Evolutionary conservation across 1,140 invertebrate genomes (phyloP).

Genomic region (Teleogryllus occipitalis): DNA sequence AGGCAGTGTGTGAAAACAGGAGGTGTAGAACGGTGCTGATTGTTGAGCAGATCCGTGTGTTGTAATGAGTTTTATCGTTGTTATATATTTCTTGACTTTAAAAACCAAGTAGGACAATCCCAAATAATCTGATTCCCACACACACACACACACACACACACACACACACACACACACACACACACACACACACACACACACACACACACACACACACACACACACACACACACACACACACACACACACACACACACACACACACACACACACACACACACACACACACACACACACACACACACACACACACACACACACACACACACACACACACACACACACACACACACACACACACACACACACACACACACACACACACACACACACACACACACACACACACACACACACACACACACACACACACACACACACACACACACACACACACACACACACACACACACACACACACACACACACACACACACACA

Average conservation of each 20-base stretch:
- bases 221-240: conserved; percentile 16
- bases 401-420: conserved; percentile 21
- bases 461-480: conserved; percentile 24
- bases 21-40: too few species aligned
- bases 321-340: conserved; percentile 25
- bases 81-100: too few species aligned
- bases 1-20: too few species aligned
- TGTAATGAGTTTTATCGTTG: too few species aligned
- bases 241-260: conserved; percentile 22
- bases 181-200: conserved; percentile 24
- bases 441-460: conserved; percentile 21
- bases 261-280: conserved; percentile 26
- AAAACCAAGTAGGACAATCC: too few species aligned
- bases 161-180: conserved; percentile 24
- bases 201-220: conserved; percentile 22
- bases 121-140: too few species aligned
- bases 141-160: too few species aligned
- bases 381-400: conserved; percentile 16
- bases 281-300: conserved; percentile 27
- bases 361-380: conserved; percentile 20
- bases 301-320: conserved; percentile 26
- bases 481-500: conserved; percentile 22
- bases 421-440: conserved; percentile 23
- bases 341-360: conserved; percentile 22
- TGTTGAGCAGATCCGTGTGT: too few species aligned